A percentile compares a stretch with the other conserved stretches of the same genome.
phyloP scores from a whole-genome alignment of 2,797 vertebrate genomes.

The Hylomyscus alleni region DNA sequence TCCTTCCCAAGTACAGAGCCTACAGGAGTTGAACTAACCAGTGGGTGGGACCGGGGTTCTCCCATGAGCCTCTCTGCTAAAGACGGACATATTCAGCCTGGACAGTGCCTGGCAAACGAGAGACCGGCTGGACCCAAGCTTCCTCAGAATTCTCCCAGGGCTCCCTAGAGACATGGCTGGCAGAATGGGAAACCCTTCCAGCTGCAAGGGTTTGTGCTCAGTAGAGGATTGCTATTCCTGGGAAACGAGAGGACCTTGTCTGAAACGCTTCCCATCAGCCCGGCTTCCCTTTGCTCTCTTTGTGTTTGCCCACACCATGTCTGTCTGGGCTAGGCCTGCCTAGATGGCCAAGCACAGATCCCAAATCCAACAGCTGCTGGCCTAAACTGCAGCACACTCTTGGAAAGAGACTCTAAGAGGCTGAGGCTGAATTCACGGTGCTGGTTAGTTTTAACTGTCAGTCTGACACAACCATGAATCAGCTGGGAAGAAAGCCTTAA shows the following conservation, averaged over 20 bases:
- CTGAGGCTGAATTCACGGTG: not conserved
- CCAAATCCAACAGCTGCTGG: not conserved
- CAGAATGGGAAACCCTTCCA: constrained; percentile 33
- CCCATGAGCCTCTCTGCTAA: not conserved
- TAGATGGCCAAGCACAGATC: not conserved
- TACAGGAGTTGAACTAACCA: not conserved
- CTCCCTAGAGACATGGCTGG: constrained; percentile 58
- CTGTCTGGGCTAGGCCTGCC: not conserved
- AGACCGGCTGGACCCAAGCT: not conserved
- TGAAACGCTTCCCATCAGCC: not conserved
- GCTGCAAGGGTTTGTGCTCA: constrained; percentile 34
- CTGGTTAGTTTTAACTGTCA: not conserved
- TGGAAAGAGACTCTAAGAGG: not conserved
- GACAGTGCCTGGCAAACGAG: not conserved
- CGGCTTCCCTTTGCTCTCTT: not conserved
- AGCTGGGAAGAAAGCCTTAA: too few relatives aligned
- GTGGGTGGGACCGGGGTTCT: not conserved
- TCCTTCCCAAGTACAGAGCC: not conserved
- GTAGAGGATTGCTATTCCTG: not conserved
- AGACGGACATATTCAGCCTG: not conserved
- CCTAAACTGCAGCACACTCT: too few relatives aligned
- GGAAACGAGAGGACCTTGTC: not conserved
- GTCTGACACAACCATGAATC: too few relatives aligned
- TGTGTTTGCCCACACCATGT: not conserved
- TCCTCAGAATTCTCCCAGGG: constrained; percentile 64